These are phyloP conservation scores for Cyprinodon variegatus DNA, from an alignment of 2,113 vertebrate species.

Conservation along the genomic window DNA sequence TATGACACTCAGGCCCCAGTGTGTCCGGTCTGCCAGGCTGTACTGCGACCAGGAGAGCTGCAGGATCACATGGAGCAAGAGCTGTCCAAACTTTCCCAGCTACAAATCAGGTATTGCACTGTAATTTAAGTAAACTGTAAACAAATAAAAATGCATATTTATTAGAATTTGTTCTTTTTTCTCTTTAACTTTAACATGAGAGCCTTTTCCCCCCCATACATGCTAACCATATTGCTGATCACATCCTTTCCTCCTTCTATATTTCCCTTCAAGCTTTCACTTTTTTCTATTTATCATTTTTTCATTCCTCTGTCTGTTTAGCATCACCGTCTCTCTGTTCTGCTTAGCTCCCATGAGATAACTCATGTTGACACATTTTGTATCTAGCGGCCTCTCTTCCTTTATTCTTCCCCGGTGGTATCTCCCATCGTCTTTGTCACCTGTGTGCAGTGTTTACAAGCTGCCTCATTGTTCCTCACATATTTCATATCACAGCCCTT, in stretches of 20 bases:
- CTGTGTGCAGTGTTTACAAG: slow-evolving; percentile 71
- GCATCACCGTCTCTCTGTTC: slow-evolving; percentile 15
- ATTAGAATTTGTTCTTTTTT: not conserved
- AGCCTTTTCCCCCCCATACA: not conserved
- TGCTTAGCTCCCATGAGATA: slow-evolving; percentile 33
- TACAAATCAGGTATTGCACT: slow-evolving; percentile 87
- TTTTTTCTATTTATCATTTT: slow-evolving; percentile 12
- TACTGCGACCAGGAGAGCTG: slow-evolving; percentile 89
- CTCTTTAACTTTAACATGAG: not conserved
- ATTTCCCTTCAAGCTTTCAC: slow-evolving; percentile 2
- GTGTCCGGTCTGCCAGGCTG: slow-evolving; percentile 93
- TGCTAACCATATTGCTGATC: not conserved
- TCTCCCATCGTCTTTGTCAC: slow-evolving; percentile 52
- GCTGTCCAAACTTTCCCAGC: slow-evolving; percentile 88
- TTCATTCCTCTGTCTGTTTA: slow-evolving; percentile 25
- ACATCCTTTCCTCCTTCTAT: not conserved
- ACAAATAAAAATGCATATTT: not conserved
- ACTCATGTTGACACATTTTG: slow-evolving; percentile 49
- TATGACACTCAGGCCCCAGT: slow-evolving; percentile 91
- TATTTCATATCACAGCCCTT: slow-evolving; percentile 72
- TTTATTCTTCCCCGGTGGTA: slow-evolving; percentile 33
- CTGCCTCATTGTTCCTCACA: slow-evolving; percentile 73
- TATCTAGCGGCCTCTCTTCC: slow-evolving; percentile 11
- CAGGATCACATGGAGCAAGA: slow-evolving; percentile 98
- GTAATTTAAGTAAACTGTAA: not conserved